Evolutionary conservation across 2,888 invertebrate genomes (phyloP).

Genomic region (Chymomyza fuscimana): DNA sequence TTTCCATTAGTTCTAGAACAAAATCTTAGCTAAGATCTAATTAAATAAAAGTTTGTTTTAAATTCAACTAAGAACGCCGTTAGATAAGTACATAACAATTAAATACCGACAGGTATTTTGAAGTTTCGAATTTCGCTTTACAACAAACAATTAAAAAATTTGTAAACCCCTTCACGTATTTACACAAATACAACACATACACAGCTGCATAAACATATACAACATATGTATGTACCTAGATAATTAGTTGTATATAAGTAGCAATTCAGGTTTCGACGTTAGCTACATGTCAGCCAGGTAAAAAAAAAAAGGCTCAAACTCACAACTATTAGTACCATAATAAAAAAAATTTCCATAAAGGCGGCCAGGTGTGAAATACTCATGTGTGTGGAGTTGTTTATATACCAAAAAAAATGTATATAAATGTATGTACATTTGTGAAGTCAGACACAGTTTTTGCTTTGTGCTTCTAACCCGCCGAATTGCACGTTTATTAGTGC

Average conservation of each 20-base stretch:
- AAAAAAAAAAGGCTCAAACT: slow-evolving; percentile 3
- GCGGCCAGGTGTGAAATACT: not conserved
- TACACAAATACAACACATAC: not conserved
- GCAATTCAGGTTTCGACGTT: not conserved
- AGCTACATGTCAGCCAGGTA: not conserved
- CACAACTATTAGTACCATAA: not conserved
- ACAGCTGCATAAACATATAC: not conserved
- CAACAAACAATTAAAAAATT: not conserved
- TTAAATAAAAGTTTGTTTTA: no score
- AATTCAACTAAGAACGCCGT: not conserved
- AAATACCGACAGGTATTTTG: not conserved
- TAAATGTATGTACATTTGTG: not conserved
- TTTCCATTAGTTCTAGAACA: not conserved
- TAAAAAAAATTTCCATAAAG: not conserved
- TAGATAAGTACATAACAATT: not conserved
- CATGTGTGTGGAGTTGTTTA: not conserved
- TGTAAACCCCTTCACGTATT: not conserved
- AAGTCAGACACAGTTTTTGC: slow-evolving; percentile 28
- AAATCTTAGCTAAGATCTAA: not conserved
- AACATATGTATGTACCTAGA: slow-evolving; percentile 7
- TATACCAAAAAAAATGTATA: not conserved
- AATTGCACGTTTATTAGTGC: slow-evolving; percentile 47
- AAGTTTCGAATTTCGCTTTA: not conserved
- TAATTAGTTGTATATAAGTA: slow-evolving; percentile 21
- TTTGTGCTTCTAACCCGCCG: slow-evolving; percentile 44